Conservation (phyloP, 1,140 invertebrate species). For the Heliconius hermathena region DNA sequence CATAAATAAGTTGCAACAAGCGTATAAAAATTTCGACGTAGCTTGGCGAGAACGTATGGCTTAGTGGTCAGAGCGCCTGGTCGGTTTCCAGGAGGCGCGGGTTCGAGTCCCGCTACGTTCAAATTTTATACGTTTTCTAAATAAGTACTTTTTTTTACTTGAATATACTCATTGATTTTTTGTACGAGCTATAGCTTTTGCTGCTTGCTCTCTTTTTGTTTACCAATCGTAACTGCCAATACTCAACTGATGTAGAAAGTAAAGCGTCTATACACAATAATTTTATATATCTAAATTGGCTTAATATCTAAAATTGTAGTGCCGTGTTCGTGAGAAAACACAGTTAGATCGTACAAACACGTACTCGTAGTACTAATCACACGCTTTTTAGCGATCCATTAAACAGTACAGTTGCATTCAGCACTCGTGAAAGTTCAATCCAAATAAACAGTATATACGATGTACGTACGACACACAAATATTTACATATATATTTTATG, state of each 20-base stretch:
- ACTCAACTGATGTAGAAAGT: neutral
- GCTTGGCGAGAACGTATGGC: too few relatives aligned
- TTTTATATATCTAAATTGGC: neutral
- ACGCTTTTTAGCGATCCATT: slow-evolving; percentile 34
- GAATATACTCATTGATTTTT: neutral
- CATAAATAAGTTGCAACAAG: too few relatives aligned
- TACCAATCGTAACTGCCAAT: neutral
- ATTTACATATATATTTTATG: neutral
- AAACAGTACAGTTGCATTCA: slow-evolving; percentile 29
- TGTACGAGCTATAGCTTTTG: neutral
- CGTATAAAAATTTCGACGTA: too few relatives aligned
- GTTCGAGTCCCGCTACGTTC: too few relatives aligned
- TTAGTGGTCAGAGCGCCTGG: too few relatives aligned
- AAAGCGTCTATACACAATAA: neutral
- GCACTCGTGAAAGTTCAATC: slow-evolving; percentile 29
- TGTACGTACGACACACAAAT: neutral
- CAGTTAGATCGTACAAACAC: slow-evolving; percentile 19
- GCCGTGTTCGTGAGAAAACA: slow-evolving; percentile 14
- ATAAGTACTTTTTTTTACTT: too few relatives aligned
- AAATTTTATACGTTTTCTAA: too few relatives aligned
- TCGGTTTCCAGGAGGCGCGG: too few relatives aligned
- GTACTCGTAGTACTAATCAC: slow-evolving; percentile 24
- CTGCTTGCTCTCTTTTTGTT: neutral
- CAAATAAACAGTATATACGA: slow-evolving; percentile 23
- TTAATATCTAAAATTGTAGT: neutral